phyloP scores from a whole-genome alignment of 2,113 vertebrate genomes.

The Malurus cyaneus region DNA sequence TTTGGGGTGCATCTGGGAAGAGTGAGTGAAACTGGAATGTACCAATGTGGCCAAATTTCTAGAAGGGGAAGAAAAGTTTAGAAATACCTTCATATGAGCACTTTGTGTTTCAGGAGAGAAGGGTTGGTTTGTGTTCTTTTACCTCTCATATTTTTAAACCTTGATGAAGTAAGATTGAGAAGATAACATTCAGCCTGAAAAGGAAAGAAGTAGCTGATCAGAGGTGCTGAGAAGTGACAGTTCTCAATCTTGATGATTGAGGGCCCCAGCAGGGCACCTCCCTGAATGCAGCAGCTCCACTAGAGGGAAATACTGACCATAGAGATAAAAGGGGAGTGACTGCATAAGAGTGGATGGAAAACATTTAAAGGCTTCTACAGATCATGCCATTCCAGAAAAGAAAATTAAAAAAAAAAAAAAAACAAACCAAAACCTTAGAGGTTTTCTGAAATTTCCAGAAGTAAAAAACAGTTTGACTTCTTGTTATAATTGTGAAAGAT shows the following conservation, averaged over 20 bases:
- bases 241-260: background rate
- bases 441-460: background rate
- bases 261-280: background rate
- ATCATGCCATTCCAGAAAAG: background rate
- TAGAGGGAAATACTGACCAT: background rate
- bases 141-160: background rate
- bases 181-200: background rate
- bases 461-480: background rate
- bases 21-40: background rate
- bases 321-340: background rate
- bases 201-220: background rate
- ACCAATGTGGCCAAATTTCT: fast-evolving
- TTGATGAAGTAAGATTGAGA: background rate
- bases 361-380: background rate
- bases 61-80: background rate
- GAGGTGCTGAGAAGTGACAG: background rate
- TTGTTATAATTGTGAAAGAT: background rate
- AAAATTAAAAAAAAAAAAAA: background rate
- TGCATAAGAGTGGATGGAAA: background rate
- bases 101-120: background rate
- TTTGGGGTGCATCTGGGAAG: background rate
- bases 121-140: background rate
- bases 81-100: background rate
- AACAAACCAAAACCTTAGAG: background rate
- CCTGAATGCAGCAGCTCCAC: background rate